phyloP scores from a whole-genome alignment of 1,140 invertebrate species.

The Drosophila baimaii region DNA sequence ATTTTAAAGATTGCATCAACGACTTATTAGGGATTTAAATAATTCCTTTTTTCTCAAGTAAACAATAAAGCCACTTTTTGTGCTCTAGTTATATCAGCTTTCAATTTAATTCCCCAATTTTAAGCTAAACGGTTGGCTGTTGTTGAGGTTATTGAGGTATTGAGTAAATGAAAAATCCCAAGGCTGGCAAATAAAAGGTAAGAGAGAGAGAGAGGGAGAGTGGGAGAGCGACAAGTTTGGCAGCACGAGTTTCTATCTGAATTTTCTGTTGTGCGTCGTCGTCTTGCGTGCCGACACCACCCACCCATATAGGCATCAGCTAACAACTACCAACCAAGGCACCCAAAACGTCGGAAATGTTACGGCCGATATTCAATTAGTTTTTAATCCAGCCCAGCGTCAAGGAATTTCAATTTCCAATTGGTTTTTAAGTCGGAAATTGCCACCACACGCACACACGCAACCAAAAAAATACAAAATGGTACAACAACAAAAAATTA shows the following conservation, averaged over 20 bases:
- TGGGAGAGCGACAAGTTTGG: constrained; percentile 2
- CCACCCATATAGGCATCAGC: constrained; percentile 3
- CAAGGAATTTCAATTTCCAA: constrained; percentile 64
- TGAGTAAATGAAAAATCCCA: constrained; percentile 3
- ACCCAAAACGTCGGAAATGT: constrained; percentile 44
- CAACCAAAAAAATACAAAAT: constrained; percentile 17
- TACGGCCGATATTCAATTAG: constrained; percentile 57
- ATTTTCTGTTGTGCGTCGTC: constrained; percentile 14
- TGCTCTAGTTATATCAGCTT: not conserved
- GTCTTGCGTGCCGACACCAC: constrained; percentile 40
- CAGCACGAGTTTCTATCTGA: constrained; percentile 20
- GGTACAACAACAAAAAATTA: constrained; percentile 15
- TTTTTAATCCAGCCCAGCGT: constrained; percentile 69
- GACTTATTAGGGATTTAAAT: not conserved
- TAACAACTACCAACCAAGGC: constrained; percentile 1
- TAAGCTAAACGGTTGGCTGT: not conserved
- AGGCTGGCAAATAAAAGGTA: constrained; percentile 21
- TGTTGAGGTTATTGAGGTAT: not conserved
- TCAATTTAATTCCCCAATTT: not conserved
- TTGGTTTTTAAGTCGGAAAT: constrained; percentile 76
- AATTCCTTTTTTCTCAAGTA: not conserved
- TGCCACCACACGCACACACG: constrained; percentile 53
- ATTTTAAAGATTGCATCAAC: not conserved
- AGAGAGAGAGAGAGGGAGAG: constrained; percentile 2
- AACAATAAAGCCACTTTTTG: not conserved